Conservation (phyloP, 2,888 invertebrate species). For the Cynaeus angustus region DNA sequence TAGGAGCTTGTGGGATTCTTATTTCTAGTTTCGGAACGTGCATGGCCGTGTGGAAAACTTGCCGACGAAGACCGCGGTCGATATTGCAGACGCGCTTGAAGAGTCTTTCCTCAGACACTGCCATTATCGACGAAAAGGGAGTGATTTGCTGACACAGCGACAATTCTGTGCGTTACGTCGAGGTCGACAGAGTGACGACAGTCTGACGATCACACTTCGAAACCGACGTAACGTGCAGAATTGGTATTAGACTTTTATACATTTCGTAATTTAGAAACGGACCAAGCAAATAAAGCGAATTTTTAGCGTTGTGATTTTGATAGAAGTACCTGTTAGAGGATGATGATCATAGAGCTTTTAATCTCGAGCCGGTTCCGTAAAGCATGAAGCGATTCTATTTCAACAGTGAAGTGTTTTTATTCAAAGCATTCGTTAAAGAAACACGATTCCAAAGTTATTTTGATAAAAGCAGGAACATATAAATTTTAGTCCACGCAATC, state of each 20-base stretch:
- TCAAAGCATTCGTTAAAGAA: slow-evolving; percentile 31
- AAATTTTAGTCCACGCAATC: neutral
- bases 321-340: slow-evolving; percentile 55
- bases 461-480: slow-evolving; percentile 20
- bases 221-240: slow-evolving; percentile 65
- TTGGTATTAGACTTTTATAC: slow-evolving; percentile 55
- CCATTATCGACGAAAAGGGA: slow-evolving; percentile 89
- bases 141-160: slow-evolving; percentile 97
- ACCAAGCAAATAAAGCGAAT: slow-evolving; percentile 55
- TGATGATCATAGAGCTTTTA: slow-evolving; percentile 34
- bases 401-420: slow-evolving; percentile 16
- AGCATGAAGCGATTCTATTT: slow-evolving; percentile 16
- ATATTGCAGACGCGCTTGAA: slow-evolving; percentile 87
- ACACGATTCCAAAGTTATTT: slow-evolving; percentile 28
- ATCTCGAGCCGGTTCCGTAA: slow-evolving; percentile 8
- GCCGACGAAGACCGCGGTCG: slow-evolving; percentile 80
- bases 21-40: slow-evolving; percentile 62
- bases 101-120: slow-evolving; percentile 88
- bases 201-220: slow-evolving; percentile 78
- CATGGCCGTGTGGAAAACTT: slow-evolving; percentile 66
- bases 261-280: slow-evolving; percentile 49
- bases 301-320: slow-evolving; percentile 63
- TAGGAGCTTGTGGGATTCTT: slow-evolving; percentile 71
- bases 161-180: slow-evolving; percentile 95
- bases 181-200: slow-evolving; percentile 92